Conservation (phyloP, 2,888 invertebrate species). For the Bombylius major region DNA sequence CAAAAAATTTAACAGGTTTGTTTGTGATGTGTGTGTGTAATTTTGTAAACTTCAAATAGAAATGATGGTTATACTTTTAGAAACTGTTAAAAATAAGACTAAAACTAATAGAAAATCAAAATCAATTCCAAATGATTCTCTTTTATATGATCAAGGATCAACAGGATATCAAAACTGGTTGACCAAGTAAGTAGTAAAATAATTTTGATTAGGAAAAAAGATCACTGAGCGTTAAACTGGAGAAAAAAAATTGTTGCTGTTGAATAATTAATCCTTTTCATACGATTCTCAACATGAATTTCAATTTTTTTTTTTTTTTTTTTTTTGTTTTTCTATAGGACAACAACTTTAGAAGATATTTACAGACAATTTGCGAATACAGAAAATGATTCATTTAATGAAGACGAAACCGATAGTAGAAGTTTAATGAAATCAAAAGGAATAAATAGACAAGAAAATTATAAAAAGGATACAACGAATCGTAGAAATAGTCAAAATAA, state of each 20-base stretch:
- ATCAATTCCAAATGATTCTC: slow-evolving; percentile 35
- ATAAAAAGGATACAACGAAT: no score
- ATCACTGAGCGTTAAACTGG: neutral
- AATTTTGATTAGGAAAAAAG: neutral
- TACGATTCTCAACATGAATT: no score
- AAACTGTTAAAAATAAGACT: neutral
- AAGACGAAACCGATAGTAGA: slow-evolving; percentile 16
- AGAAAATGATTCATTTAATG: slow-evolving; percentile 10
- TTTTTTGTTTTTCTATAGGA: slow-evolving; percentile 36
- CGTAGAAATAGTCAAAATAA: slow-evolving; percentile 2
- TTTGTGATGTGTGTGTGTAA: no score
- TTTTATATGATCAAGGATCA: slow-evolving; percentile 58
- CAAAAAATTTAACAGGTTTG: neutral
- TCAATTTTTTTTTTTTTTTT: slow-evolving; percentile 2
- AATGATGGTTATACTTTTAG: neutral
- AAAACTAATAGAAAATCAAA: slow-evolving; percentile 2
- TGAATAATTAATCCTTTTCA: no score
- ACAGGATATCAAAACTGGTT: slow-evolving; percentile 62
- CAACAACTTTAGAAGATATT: slow-evolving; percentile 56
- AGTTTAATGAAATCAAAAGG: no score
- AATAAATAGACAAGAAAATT: no score
- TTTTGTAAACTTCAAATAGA: no score
- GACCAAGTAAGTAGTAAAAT: slow-evolving; percentile 43
- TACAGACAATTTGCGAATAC: slow-evolving; percentile 47
- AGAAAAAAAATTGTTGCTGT: no score